These are phyloP conservation scores for Zootermopsis nevadensis DNA, from an alignment of 2,888 invertebrate species.

Conservation along the genomic window DNA sequence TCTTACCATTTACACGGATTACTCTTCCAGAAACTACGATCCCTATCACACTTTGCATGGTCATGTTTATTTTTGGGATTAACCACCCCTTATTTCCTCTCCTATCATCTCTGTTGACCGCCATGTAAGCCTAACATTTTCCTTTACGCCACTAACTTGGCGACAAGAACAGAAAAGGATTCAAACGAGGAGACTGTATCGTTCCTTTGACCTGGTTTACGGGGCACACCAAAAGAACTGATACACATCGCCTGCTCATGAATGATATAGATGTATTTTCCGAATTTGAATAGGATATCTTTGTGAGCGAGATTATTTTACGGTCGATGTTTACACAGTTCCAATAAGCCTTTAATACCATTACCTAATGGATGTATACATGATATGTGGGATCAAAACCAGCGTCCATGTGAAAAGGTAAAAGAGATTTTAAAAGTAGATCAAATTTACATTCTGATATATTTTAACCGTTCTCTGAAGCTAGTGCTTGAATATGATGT, in stretches of 20 bases:
- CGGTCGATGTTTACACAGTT: neutral
- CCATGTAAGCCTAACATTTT: neutral
- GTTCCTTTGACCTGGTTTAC: neutral
- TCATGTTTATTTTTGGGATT: conserved; percentile 37
- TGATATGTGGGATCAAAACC: neutral
- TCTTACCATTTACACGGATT: conserved; percentile 38
- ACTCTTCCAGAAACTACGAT: conserved; percentile 32
- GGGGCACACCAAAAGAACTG: neutral
- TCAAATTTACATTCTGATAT: conserved; percentile 17
- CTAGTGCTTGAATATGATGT: neutral
- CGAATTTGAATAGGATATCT: neutral
- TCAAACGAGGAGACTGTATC: neutral
- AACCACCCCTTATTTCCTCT: neutral
- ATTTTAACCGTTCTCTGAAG: neutral
- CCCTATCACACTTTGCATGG: conserved; percentile 39
- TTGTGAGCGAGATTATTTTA: neutral
- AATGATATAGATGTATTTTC: neutral
- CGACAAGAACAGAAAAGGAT: neutral
- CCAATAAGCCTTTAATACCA: neutral
- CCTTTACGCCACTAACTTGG: neutral
- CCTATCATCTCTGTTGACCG: neutral
- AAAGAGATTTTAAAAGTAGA: conserved; percentile 23
- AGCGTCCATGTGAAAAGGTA: neutral
- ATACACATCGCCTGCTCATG: neutral
- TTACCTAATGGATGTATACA: neutral